phyloP scores from a whole-genome alignment of 1,140 invertebrate species.

The Papilio helenus region DNA sequence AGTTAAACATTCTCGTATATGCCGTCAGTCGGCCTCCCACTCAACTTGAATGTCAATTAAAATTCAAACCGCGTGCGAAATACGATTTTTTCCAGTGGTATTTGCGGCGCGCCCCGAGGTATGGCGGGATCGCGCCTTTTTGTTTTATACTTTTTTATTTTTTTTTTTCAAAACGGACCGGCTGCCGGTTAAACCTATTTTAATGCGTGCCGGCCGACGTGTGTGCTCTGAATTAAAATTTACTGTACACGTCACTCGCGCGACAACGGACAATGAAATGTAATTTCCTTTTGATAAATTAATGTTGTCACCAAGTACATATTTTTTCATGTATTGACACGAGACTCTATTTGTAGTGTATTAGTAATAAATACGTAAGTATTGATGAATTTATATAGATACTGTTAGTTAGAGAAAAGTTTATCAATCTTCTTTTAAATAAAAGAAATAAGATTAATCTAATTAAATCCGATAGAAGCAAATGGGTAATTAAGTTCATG shows the following conservation, averaged over 20 bases:
- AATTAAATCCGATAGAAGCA: background rate
- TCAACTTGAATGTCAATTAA: slow-evolving; percentile 80
- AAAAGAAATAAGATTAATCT: background rate
- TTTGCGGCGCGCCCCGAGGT: slow-evolving; percentile 79
- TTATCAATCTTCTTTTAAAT: background rate
- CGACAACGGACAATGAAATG: slow-evolving; percentile 75
- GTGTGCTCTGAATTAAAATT: slow-evolving; percentile 80
- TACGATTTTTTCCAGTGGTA: slow-evolving; percentile 81
- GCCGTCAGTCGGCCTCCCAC: slow-evolving; percentile 51
- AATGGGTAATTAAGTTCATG: background rate
- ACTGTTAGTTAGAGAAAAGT: background rate
- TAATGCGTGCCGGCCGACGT: slow-evolving; percentile 78
- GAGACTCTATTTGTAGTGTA: slow-evolving; percentile 1
- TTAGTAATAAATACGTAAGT: background rate
- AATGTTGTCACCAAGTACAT: slow-evolving; percentile 39
- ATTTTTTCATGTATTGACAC: slow-evolving; percentile 29
- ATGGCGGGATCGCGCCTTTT: slow-evolving; percentile 78
- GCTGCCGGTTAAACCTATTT: slow-evolving; percentile 81
- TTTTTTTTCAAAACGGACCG: slow-evolving; percentile 78
- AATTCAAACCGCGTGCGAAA: slow-evolving; percentile 83
- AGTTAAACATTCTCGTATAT: slow-evolving; percentile 15
- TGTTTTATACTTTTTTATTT: slow-evolving; percentile 74
- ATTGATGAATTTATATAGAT: background rate
- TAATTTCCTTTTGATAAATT: slow-evolving; percentile 73
- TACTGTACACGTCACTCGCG: slow-evolving; percentile 59